Percentiles rank a stretch among this genome's conserved stretches.
These are phyloP conservation scores for Clepsis dumicolana DNA, from an alignment of 2,888 invertebrate genomes.

Conservation along the genomic window DNA sequence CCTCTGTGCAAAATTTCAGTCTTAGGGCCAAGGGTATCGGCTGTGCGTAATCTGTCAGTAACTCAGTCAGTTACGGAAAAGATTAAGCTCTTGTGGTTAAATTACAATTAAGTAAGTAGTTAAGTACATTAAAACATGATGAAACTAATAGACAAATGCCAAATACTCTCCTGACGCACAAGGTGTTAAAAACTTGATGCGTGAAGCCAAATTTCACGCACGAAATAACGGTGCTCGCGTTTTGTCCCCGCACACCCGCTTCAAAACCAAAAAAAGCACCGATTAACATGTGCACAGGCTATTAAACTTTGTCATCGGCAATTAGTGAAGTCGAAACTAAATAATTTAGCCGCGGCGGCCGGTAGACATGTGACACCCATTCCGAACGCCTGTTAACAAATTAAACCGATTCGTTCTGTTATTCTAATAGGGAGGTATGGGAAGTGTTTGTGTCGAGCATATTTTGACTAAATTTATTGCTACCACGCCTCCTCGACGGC, in stretches of 20 bases:
- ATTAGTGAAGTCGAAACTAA: conserved; percentile 80
- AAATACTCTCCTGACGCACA: background rate
- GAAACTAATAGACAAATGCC: too few species aligned
- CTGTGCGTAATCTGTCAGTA: background rate
- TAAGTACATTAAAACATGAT: too few species aligned
- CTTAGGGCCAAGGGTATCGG: too few species aligned
- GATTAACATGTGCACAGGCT: conserved; percentile 79
- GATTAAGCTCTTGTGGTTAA: too few species aligned
- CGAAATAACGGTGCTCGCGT: conserved; percentile 12
- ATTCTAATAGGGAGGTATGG: conserved; percentile 83
- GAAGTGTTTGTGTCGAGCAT: conserved; percentile 83
- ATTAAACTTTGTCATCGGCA: conserved; percentile 83
- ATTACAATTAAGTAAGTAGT: too few species aligned
- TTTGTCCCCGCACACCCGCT: conserved; percentile 42
- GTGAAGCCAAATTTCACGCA: background rate
- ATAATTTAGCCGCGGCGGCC: conserved; percentile 69
- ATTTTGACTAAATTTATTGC: conserved; percentile 86
- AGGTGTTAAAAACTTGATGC: background rate
- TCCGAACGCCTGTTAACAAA: conserved; percentile 84
- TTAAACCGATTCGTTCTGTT: conserved; percentile 85
- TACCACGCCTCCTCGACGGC: conserved; percentile 79
- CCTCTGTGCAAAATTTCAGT: too few species aligned
- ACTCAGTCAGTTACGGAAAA: too few species aligned
- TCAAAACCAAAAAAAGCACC: conserved; percentile 56
- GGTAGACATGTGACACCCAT: conserved; percentile 82